Percentiles rank a stretch among this genome's conserved stretches.
phyloP scores from a whole-genome alignment of 2,797 vertebrate genomes.

The Miichthys miiuy region DNA sequence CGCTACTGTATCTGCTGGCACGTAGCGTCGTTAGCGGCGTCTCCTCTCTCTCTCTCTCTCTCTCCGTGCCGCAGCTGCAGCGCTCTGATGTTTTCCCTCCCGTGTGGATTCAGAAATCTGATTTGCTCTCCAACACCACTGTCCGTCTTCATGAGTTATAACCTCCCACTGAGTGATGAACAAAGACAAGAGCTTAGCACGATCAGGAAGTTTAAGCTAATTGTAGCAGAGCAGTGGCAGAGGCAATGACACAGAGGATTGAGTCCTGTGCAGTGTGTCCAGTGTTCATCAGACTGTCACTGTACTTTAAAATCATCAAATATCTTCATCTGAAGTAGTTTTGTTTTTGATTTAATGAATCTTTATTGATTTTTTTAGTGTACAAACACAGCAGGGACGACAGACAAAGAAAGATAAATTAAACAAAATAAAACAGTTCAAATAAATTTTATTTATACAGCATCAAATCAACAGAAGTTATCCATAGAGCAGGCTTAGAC shows the following conservation, averaged over 20 bases:
- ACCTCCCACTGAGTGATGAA: slow-evolving; percentile 10
- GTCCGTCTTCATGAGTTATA: neutral
- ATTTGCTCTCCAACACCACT: neutral
- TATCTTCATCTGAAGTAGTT: neutral
- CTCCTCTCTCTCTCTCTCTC: neutral
- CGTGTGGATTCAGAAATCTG: neutral
- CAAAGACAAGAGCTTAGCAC: slow-evolving; percentile 32
- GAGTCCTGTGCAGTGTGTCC: neutral
- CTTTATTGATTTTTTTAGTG: too few relatives aligned
- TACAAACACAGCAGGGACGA: too few relatives aligned
- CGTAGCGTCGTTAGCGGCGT: slow-evolving; percentile 29
- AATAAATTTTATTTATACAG: too few relatives aligned
- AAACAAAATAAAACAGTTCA: too few relatives aligned
- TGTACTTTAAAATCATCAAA: neutral
- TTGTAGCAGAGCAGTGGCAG: slow-evolving; percentile 15
- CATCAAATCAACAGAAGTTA: too few relatives aligned
- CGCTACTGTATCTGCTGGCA: slow-evolving; percentile 47
- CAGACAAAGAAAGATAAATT: too few relatives aligned
- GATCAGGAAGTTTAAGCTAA: slow-evolving; percentile 22
- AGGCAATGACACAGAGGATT: too few relatives aligned
- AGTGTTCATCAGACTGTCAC: neutral
- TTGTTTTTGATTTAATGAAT: too few relatives aligned
- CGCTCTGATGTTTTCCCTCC: slow-evolving; percentile 10
- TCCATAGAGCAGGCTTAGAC: too few relatives aligned
- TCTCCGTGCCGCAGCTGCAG: slow-evolving; percentile 39